phyloP scores from a whole-genome alignment of 2,113 vertebrate species.

The Cinclus cinclus region DNA sequence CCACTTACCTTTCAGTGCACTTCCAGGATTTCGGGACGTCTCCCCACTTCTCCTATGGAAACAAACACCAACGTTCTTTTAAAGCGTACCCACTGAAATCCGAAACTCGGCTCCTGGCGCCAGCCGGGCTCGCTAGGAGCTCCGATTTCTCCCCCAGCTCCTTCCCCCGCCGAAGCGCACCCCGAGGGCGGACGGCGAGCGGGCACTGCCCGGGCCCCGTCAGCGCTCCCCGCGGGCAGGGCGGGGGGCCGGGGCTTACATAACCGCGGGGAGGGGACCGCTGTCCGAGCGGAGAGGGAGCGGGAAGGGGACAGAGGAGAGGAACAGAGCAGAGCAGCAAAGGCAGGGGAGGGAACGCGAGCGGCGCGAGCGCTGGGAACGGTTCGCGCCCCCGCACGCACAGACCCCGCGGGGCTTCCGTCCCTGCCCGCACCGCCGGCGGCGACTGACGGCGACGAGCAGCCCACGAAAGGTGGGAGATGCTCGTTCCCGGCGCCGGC shows the following conservation, averaged over 20 bases:
- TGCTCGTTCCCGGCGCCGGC: rapidly evolving
- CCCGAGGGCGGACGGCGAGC: neutral
- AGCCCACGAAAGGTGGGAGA: too few relatives aligned
- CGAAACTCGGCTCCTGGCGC: neutral
- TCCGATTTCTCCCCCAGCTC: neutral
- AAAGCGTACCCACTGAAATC: rapidly evolving
- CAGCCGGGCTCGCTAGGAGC: neutral
- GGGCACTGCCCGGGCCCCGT: neutral
- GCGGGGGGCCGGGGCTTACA: neutral
- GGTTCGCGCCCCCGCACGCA: constrained; percentile 3
- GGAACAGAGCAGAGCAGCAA: neutral
- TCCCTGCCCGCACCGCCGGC: neutral
- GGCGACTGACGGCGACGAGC: neutral
- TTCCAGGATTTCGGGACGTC: neutral
- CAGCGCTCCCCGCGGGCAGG: neutral
- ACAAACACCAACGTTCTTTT: neutral
- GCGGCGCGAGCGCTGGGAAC: rapidly evolving
- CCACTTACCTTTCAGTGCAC: neutral
- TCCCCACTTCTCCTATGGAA: neutral
- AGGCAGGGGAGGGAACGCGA: neutral
- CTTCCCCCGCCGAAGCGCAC: neutral
- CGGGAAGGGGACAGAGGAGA: too few relatives aligned
- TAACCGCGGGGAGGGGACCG: neutral
- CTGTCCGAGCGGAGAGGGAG: neutral
- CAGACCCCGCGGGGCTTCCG: neutral